Base-by-base conservation (phyloP, 2,888 invertebrate species). In the Gymnocheta viridis region DNA sequence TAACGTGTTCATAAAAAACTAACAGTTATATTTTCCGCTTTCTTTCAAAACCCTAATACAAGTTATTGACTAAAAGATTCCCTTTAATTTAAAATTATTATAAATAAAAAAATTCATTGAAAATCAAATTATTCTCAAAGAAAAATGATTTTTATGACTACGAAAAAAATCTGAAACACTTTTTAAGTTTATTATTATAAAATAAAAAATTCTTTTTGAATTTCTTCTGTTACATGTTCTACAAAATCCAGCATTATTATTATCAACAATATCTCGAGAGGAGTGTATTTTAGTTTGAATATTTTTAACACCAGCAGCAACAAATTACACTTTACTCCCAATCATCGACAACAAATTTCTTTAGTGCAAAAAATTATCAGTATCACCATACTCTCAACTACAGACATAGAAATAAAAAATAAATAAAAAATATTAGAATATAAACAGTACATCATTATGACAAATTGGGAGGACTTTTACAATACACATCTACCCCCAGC, bases 401-500 rank as follows among this genome's bases (percentile, higher is more conserved):
- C 10, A 72, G 32, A 56, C 19, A 47, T 66, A 51, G 17, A 32
- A 60, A 38, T 19, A 69, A 62, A 51, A 41, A 27, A 62, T 24
- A 12, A 64, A 54, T 7, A 19, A 54, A 58, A 22, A 67, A 62
- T 44, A 54, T 38, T 17, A 29, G 2, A 58, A 58, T 47, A 62
- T 9, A 66, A 76, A 80, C 62, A 32, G 5, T 70, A 56, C 41
- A 62, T 70, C 86, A 86, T 80, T 66, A 90, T 90, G 90, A 89
- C 94, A 86, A 94, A 95, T 85, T 97, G 97, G 96, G 96, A 97
- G 93, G 96, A 96, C 89, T 97, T 97, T 93, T 97, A 96, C 90
- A 94, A 95, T 7, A 94, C 94, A 82, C 96, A 96, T 91, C 93
- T 96, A 86, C 95, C 96, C 29, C 97, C 97, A 17, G 93, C 93